A percentile compares a stretch with the other conserved stretches of the same genome.
Evolutionary conservation across 1,140 invertebrate species (phyloP).

Genomic region (Drosophila lacertosa): DNA sequence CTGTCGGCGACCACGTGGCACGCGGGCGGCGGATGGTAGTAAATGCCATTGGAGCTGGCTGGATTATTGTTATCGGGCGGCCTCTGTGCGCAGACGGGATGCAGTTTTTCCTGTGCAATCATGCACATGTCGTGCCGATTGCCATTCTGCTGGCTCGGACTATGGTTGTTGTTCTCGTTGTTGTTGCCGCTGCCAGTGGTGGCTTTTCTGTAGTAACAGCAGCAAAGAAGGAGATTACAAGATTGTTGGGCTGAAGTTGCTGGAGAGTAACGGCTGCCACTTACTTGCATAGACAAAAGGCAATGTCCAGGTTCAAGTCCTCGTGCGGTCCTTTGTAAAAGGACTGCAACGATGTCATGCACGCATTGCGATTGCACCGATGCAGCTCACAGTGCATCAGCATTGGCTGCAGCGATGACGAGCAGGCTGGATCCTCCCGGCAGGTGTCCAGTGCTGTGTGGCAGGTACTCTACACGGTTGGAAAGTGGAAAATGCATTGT

Average conservation of each 20-base stretch:
- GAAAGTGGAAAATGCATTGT: constrained; percentile 8
- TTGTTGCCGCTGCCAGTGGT: constrained; percentile 11
- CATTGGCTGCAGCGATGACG: constrained; percentile 90
- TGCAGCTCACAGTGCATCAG: constrained; percentile 91
- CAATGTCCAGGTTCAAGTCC: constrained; percentile 93
- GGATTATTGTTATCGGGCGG: constrained; percentile 87
- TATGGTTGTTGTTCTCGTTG: constrained; percentile 69
- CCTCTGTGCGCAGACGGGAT: constrained; percentile 93
- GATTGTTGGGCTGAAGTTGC: constrained; percentile 13
- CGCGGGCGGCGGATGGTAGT: constrained; percentile 88
- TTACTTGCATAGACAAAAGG: constrained; percentile 96
- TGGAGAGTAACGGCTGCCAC: constrained; percentile 75
- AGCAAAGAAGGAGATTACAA: constrained; percentile 8
- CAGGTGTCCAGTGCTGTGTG: constrained; percentile 90
- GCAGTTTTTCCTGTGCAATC: constrained; percentile 93
- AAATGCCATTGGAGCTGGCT: constrained; percentile 80
- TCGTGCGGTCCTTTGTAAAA: constrained; percentile 92
- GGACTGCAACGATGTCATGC: constrained; percentile 93
- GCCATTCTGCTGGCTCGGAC: constrained; percentile 57
- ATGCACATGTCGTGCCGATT: constrained; percentile 92
- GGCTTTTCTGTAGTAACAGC: constrained; percentile 87
- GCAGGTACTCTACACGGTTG: constrained; percentile 87
- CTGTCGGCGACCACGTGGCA: constrained; percentile 92
- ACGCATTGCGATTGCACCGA: constrained; percentile 91
- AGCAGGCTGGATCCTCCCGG: constrained; percentile 91